Evolutionary conservation across 2,797 vertebrate genomes (phyloP).

Genomic region (Hirundo rustica): DNA sequence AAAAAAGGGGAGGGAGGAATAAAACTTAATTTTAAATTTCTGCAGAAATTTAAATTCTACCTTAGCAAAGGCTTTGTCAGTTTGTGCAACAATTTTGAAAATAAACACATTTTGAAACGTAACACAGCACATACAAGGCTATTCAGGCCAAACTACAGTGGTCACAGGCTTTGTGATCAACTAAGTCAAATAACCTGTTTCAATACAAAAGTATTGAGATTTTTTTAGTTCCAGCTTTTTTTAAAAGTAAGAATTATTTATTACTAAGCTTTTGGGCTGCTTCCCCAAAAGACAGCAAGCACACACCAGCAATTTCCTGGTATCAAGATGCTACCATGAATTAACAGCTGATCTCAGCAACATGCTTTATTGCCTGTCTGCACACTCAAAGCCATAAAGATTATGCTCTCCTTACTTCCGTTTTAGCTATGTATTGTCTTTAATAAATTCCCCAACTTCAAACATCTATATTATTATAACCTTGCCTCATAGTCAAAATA

Average conservation of each 20-base stretch:
- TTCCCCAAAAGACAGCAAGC: not conserved
- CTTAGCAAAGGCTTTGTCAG: not conserved
- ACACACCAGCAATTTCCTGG: not conserved
- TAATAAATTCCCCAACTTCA: not conserved
- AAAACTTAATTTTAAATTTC: not conserved
- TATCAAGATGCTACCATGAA: not conserved
- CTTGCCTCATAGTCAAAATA: not conserved
- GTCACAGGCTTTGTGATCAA: not conserved
- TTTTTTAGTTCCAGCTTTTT: not conserved
- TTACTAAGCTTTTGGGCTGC: not conserved
- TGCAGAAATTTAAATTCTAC: not conserved
- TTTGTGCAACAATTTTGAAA: not conserved
- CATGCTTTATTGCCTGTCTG: not conserved
- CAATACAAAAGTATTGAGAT: not conserved
- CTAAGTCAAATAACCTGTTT: not conserved
- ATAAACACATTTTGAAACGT: not conserved
- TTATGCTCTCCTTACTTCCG: not conserved
- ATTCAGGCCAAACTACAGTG: not conserved
- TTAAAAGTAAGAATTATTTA: not conserved
- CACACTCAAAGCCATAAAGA: not conserved
- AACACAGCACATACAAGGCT: not conserved
- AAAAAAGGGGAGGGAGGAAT: not conserved
- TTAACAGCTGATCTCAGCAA: conserved; percentile 18
- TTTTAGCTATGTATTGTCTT: not conserved
- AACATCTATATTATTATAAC: not conserved